Percentiles rank a stretch among this genome's conserved stretches.
These are phyloP conservation scores for Hyles euphorbiae DNA, from an alignment of 1,140 invertebrate species.

Conservation along the genomic window DNA sequence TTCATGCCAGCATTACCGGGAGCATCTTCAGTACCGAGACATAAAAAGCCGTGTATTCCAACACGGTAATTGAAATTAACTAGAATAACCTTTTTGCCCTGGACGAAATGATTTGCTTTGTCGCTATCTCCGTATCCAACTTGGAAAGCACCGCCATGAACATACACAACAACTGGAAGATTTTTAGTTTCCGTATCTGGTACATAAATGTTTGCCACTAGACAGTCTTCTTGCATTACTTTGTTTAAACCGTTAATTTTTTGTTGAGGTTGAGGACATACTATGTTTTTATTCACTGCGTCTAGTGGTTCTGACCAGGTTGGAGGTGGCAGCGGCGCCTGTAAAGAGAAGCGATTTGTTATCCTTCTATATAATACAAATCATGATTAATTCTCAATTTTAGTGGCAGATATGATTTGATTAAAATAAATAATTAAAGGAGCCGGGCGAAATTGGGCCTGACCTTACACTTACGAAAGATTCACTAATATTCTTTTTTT, in stretches of 20 bases:
- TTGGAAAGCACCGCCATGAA: constrained; percentile 37
- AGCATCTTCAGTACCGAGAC: constrained; percentile 32
- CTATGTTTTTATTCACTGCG: constrained; percentile 31
- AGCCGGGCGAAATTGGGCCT: no score
- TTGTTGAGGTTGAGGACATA: constrained; percentile 37
- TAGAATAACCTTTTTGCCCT: constrained; percentile 24
- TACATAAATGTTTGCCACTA: constrained; percentile 42
- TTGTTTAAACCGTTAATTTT: neutral
- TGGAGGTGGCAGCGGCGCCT: constrained; percentile 39
- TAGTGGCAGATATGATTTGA: no score
- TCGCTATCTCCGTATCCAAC: constrained; percentile 20
- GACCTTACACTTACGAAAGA: no score
- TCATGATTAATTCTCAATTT: no score
- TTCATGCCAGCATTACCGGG: constrained; percentile 50
- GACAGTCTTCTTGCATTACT: constrained; percentile 41
- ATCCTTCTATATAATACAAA: no score
- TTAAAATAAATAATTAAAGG: no score
- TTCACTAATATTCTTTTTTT: no score
- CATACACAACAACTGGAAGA: constrained; percentile 29
- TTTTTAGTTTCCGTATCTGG: constrained; percentile 23
- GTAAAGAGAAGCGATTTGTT: constrained; percentile 5
- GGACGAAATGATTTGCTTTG: constrained; percentile 19
- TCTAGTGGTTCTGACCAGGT: constrained; percentile 31
- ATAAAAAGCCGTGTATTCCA: constrained; percentile 36
- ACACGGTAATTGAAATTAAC: constrained; percentile 41